These are phyloP conservation scores for Charina bottae DNA, from an alignment of 2,113 vertebrate species.

Conservation along the genomic window DNA sequence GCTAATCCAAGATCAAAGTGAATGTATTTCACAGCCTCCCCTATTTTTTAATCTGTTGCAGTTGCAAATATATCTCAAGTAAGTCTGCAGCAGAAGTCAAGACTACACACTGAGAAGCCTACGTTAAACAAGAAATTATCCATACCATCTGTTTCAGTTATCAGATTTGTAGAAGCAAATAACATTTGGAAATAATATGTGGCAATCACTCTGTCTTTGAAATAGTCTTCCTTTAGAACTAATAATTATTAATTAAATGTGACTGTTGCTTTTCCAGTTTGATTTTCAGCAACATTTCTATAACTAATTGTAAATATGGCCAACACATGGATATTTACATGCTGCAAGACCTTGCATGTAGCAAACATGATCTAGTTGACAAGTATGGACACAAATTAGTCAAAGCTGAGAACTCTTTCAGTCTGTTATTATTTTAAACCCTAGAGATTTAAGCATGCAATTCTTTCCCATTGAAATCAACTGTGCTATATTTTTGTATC, in stretches of 20 bases:
- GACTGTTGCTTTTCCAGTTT: conserved; percentile 17
- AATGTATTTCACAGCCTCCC: conserved; percentile 34
- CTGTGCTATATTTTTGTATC: not conserved
- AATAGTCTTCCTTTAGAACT: conserved; percentile 48
- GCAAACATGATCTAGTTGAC: not conserved
- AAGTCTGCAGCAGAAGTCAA: conserved; percentile 12
- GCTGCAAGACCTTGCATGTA: not conserved
- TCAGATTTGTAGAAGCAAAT: conserved; percentile 59
- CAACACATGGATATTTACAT: not conserved
- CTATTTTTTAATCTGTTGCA: not conserved
- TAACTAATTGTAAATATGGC: not conserved
- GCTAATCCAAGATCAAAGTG: not conserved
- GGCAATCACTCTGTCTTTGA: conserved; percentile 52
- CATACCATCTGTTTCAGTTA: conserved; percentile 65
- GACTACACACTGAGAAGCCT: conserved; percentile 15
- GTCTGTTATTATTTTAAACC: not conserved
- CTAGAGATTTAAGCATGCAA: not conserved
- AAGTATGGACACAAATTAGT: not conserved
- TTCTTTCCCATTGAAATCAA: not conserved
- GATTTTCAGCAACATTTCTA: not conserved
- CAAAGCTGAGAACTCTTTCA: not conserved
- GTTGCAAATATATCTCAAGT: conserved; percentile 15
- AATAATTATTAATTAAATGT: conserved; percentile 52
- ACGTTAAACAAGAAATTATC: conserved; percentile 59
- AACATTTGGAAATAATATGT: conserved; percentile 62